Percentiles rank a stretch among this genome's conserved stretches.
These are phyloP conservation scores for Brenthis ino DNA, from an alignment of 2,888 invertebrate genomes.

Conservation along the genomic window DNA sequence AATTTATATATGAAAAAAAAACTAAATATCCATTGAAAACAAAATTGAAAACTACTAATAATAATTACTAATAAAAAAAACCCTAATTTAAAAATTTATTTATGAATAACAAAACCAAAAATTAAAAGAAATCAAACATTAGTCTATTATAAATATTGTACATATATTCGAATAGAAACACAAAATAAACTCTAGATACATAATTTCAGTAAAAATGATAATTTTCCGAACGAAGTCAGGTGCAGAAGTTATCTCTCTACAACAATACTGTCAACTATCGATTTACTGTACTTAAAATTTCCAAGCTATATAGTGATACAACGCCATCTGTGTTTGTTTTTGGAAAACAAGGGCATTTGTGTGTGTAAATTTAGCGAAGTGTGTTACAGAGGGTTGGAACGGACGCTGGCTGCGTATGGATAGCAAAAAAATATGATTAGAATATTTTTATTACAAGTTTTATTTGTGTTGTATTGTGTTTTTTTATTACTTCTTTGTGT, in stretches of 20 bases:
- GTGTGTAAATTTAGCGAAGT: conserved; percentile 31
- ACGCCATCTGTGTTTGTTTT: conserved; percentile 52
- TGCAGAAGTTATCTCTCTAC: background rate
- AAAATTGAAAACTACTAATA: background rate
- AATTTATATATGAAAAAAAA: conserved; percentile 16
- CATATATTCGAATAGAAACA: no score
- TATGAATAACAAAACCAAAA: no score
- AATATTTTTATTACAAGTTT: background rate
- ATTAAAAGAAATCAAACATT: no score
- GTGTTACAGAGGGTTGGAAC: conserved; percentile 66
- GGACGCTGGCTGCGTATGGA: conserved; percentile 60
- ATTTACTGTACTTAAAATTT: conserved; percentile 44
- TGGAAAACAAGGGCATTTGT: conserved; percentile 40
- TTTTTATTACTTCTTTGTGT: no score
- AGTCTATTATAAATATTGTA: no score
- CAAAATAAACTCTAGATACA: no score
- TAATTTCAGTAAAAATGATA: no score
- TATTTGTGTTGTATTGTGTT: no score
- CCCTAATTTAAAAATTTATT: no score
- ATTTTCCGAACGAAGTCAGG: background rate
- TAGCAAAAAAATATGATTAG: conserved; percentile 46
- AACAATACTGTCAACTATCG: conserved; percentile 30
- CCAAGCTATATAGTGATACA: conserved; percentile 37
- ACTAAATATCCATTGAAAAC: conserved; percentile 1
- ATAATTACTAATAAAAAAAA: background rate